Percentiles rank a stretch among this genome's conserved stretches.
Conservation (phyloP, 2,113 vertebrate species). For the Pseudorhombus dupliciocellatus region DNA sequence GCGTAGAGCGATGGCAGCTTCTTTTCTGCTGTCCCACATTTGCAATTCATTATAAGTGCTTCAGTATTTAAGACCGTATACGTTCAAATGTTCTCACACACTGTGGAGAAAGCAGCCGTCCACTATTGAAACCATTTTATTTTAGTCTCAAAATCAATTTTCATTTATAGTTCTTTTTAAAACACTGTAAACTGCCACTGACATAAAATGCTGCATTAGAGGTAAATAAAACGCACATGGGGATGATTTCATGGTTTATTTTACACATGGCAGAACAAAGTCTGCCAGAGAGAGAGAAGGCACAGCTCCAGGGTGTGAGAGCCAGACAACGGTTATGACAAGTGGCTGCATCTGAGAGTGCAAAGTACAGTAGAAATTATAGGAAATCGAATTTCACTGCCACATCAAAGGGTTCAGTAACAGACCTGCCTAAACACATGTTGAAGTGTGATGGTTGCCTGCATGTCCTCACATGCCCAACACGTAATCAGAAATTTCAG, state of each 20-base stretch:
- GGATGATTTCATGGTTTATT: conserved; percentile 54
- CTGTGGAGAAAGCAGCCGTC: neutral
- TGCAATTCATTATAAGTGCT: neutral
- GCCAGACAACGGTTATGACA: neutral
- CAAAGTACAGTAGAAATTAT: neutral
- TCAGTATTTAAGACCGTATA: neutral
- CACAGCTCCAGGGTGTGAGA: conserved; percentile 42
- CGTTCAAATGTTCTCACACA: neutral
- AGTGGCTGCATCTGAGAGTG: conserved; percentile 1
- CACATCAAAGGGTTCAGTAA: neutral
- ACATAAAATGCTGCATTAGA: neutral
- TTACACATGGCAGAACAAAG: conserved; percentile 39
- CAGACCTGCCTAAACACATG: no score
- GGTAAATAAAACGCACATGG: conserved; percentile 11
- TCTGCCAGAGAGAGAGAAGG: conserved; percentile 45
- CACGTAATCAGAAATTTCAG: neutral
- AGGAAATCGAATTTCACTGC: conserved; percentile 6
- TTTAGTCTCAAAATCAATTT: neutral
- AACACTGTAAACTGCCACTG: neutral
- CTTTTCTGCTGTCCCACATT: no score
- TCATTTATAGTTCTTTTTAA: neutral
- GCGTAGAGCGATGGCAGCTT: no score
- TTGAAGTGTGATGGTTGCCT: no score
- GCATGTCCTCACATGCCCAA: neutral
- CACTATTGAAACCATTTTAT: neutral